Conservation (phyloP, 2,113 vertebrate genomes). For the Psilopsiagon aurifrons region DNA sequence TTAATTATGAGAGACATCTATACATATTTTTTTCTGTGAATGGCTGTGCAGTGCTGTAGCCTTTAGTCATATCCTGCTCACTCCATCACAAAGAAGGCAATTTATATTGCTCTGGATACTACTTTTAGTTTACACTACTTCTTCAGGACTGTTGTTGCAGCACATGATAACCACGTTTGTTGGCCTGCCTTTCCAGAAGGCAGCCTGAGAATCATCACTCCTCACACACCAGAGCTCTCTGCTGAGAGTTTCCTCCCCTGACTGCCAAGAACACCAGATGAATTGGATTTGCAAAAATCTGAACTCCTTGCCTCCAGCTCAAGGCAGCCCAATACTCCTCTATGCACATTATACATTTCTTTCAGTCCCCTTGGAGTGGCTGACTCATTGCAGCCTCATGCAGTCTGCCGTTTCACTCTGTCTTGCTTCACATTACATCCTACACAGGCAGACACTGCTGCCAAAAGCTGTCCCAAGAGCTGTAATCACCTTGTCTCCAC, state of each 20-base stretch:
- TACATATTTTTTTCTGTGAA: not conserved
- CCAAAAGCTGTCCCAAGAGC: not conserved
- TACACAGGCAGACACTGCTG: not conserved
- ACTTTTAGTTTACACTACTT: not conserved
- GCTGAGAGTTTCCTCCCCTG: conserved; percentile 19
- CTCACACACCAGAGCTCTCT: conserved; percentile 19
- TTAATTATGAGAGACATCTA: not conserved
- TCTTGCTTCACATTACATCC: not conserved
- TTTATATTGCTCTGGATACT: not conserved
- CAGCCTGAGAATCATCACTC: conserved; percentile 51
- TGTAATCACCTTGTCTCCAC: not conserved
- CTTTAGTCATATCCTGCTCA: not conserved
- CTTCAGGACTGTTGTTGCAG: conserved; percentile 28
- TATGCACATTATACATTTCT: conserved; percentile 35
- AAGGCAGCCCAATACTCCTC: not conserved
- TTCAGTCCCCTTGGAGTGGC: not conserved
- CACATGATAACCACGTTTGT: conserved; percentile 6
- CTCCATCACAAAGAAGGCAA: not conserved
- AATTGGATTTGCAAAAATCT: conserved; percentile 57
- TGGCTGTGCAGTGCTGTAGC: not conserved
- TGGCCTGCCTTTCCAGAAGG: conserved; percentile 20
- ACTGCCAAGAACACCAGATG: conserved; percentile 59
- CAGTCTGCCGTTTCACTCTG: not conserved
- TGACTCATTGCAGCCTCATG: not conserved
- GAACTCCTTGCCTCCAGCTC: not conserved